Percentiles rank a stretch among this genome's conserved stretches.
These are phyloP conservation scores for Wasmannia auropunctata DNA, from an alignment of 1,140 invertebrate genomes.

Conservation along the genomic window DNA sequence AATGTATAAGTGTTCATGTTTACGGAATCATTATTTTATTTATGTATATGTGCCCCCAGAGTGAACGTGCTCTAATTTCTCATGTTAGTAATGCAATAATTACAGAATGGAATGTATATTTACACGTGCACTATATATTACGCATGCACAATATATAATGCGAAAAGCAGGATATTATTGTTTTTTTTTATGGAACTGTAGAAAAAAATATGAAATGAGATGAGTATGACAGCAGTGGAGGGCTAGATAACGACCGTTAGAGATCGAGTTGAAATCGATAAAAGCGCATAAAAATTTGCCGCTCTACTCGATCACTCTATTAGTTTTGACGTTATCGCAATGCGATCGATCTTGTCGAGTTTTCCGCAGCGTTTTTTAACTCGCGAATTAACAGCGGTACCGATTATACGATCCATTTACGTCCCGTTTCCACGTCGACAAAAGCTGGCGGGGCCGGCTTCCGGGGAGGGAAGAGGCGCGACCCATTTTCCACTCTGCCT, in stretches of 20 bases:
- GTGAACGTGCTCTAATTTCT: background rate
- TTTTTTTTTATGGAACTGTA: background rate
- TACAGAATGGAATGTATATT: constrained; percentile 20
- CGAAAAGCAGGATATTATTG: background rate
- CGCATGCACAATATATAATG: background rate
- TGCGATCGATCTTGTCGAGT: constrained; percentile 50
- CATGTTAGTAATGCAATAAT: constrained; percentile 18
- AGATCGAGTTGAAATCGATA: constrained; percentile 9
- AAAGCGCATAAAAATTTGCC: constrained; percentile 29
- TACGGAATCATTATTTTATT: constrained; percentile 28
- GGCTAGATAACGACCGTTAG: background rate
- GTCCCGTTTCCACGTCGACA: constrained; percentile 48
- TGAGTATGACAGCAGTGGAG: background rate
- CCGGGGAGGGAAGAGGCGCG: background rate
- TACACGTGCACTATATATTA: background rate
- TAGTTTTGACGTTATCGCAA: constrained; percentile 49
- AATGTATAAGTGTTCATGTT: constrained; percentile 1
- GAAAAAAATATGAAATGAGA: background rate
- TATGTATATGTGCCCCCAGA: background rate
- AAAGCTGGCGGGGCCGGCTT: constrained; percentile 46
- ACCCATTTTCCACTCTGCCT: constrained; percentile 62
- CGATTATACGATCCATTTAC: constrained; percentile 73
- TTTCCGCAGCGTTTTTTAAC: constrained; percentile 46
- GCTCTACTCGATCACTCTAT: constrained; percentile 36
- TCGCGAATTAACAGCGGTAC: constrained; percentile 68